Percentiles rank a stretch among this genome's conserved stretches.
Conservation (phyloP, 2,797 vertebrate species). For the Hypotaenidia philippensis region DNA sequence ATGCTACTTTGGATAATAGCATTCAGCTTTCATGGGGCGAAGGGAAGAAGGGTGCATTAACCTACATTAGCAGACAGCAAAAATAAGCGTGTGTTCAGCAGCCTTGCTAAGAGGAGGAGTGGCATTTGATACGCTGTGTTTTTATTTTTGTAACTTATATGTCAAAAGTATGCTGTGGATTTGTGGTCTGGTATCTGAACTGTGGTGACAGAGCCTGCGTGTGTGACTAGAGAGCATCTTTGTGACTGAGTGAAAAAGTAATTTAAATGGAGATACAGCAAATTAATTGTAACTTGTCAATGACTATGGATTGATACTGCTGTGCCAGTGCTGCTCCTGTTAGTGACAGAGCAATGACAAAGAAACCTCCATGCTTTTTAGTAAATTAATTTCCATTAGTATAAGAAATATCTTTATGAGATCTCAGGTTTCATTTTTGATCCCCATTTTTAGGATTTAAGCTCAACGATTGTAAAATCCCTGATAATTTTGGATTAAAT, state of each 20-base stretch:
- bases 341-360: not conserved
- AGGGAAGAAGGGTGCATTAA: constrained; percentile 15
- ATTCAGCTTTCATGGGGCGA: not conserved
- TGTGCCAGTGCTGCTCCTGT: not conserved
- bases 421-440: not conserved
- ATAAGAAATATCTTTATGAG: not conserved
- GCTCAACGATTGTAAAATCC: not conserved
- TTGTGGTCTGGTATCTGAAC: not conserved
- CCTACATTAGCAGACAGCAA: constrained; percentile 25
- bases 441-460: not conserved
- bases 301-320: not conserved
- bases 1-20: constrained; percentile 47
- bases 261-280: not conserved
- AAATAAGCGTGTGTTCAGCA: not conserved
- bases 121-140: not conserved
- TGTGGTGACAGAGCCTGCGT: not conserved
- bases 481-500: not conserved
- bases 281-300: not conserved
- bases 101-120: not conserved
- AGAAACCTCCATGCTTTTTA: not conserved
- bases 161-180: not conserved
- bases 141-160: not conserved
- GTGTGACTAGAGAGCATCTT: not conserved
- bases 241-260: not conserved
- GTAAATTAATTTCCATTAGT: not conserved